Conservation (phyloP, 2,113 vertebrate species). For the Cavia aperea region DNA sequence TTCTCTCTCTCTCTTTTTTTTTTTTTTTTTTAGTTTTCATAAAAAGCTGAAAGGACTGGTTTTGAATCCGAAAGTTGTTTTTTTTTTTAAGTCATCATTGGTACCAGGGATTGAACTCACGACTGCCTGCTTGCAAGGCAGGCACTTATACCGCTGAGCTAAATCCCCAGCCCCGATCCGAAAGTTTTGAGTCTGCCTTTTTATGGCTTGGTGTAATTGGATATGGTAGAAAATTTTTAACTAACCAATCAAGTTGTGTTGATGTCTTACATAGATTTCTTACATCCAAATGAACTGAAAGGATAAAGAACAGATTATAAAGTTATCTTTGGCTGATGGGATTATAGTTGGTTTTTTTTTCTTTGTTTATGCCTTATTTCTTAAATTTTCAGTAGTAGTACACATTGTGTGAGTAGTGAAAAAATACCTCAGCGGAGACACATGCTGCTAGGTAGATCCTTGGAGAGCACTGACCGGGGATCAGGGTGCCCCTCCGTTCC, state of each 20-base stretch:
- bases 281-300: neutral
- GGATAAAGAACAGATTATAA: neutral
- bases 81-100: too few relatives aligned
- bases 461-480: neutral
- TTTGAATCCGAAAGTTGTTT: slow-evolving; percentile 3
- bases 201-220: neutral
- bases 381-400: neutral
- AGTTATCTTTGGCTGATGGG: neutral
- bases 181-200: slow-evolving; percentile 12
- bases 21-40: neutral
- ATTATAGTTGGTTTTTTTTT: slow-evolving; percentile 14
- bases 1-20: too few relatives aligned
- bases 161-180: neutral
- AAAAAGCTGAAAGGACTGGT: slow-evolving; percentile 35
- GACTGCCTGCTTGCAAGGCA: too few relatives aligned
- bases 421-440: neutral
- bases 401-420: neutral
- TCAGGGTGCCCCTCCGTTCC: neutral
- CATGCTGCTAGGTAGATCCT: neutral
- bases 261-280: neutral
- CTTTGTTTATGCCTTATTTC: slow-evolving; percentile 1
- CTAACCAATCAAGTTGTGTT: neutral
- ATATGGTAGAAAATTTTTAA: slow-evolving; percentile 12
- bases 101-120: too few relatives aligned
- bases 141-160: too few relatives aligned